Evolutionary conservation across 2,797 vertebrate genomes (phyloP), one percentile per base, ranked within the genome.

Genomic region (Mormyrus proboscirostris): DNA sequence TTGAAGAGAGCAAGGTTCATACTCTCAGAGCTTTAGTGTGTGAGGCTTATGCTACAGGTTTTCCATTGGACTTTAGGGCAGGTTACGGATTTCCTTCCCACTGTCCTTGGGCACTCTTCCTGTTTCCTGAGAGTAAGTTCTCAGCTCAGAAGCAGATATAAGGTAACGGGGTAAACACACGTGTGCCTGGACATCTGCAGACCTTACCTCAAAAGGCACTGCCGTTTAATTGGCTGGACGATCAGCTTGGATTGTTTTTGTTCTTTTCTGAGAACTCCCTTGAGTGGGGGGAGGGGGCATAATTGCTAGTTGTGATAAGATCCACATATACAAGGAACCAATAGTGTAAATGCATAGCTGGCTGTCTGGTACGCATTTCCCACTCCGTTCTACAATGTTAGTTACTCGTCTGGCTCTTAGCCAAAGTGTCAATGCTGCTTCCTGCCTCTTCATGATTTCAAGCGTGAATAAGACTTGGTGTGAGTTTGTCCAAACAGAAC

Each of bases 111-210:
- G 10, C 44, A 51, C 65, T 73, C 87, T 86, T 73, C 88, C 88
- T 51, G 84, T 83, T 90, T 90, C 90, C 90, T 89, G 90, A 41
- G 8, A 73, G 59, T 3, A 9, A 22, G 12, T 47, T 41, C 50
- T 69, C 1, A 7, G 19, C 65, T 65, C 57, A 50, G 55, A 87
- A 69, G 57, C 87, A 47, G 41, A 65, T 19, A 65, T 41, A 47
- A 22, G 87, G n/a, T 47, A 19, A 69, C 6, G 10, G 38, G 38
- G 44, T 44, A 44, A 65, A 59, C 7, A 14, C 51, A 12, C 3
- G 8, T 65, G 3, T 69, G 10, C 59, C 29, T 65, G 87, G 57
- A 69, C n/a, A 2, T 25, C 19, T 29, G 22, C 49, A 53, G 29
- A 38, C 14, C 14, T 29, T 53, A 57, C 4, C 84, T 38, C 82